phyloP scores from a whole-genome alignment of 2,888 invertebrate genomes.

The Chouioia cunea region DNA sequence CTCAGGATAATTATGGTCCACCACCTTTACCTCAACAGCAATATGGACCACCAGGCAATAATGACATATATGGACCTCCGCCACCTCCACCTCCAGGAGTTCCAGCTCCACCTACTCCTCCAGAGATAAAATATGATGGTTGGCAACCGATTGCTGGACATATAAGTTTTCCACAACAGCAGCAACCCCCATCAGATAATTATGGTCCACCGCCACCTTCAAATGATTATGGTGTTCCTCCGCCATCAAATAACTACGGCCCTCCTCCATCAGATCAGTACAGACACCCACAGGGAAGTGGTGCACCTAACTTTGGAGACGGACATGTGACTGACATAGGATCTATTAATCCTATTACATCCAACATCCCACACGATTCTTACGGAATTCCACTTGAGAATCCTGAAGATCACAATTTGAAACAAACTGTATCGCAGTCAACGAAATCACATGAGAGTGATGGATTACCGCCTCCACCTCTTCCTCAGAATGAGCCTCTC shows the following conservation, averaged over 20 bases:
- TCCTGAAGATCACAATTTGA: conserved; percentile 62
- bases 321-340: conserved; percentile 1
- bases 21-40: conserved; percentile 51
- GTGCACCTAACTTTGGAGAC: background rate
- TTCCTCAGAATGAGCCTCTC: conserved; percentile 63
- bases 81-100: conserved; percentile 78
- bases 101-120: conserved; percentile 81
- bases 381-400: conserved; percentile 70
- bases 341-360: conserved; percentile 8
- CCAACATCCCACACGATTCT: conserved; percentile 68
- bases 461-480: conserved; percentile 62
- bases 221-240: conserved; percentile 36
- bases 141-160: conserved; percentile 89
- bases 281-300: conserved; percentile 24
- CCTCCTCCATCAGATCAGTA: conserved; percentile 49
- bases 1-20: conserved; percentile 58
- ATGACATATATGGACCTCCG: conserved; percentile 73
- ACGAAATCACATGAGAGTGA: conserved; percentile 55
- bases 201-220: conserved; percentile 43
- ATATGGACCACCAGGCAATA: conserved; percentile 67
- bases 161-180: conserved; percentile 60
- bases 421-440: conserved; percentile 58
- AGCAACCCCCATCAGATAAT: conserved; percentile 26
- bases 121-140: conserved; percentile 84
- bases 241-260: conserved; percentile 23